Base-by-base conservation (phyloP, 1,140 invertebrate genomes). In the Drosophila azteca region DNA sequence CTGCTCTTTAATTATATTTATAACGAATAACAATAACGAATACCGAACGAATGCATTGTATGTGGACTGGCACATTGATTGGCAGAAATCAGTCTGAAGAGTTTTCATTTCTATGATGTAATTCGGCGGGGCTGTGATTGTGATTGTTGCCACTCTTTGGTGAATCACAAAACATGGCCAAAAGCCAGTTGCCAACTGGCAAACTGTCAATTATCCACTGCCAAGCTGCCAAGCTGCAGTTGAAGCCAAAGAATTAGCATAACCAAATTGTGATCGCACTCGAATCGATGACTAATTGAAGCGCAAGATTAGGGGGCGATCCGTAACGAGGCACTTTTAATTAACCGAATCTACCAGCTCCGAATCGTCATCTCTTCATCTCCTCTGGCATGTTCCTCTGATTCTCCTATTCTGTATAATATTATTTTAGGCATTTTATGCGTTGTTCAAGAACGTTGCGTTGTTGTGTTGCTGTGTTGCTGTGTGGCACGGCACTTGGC, bases 21-120 rank as follows among this genome's bases (percentile, higher is more conserved):
- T 66, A 59, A 46, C 9, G 31, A 35, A 35, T 9, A 11, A 1
- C 35, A 11, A 39, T 4, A 13, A 1, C 35, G 35, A 39, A 39
- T 39, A 39, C 35, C 35, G 35, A 39, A 15, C 22, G 54, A 64
- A 69, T 69, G 75, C 74, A 72, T 76, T 82, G 61, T 78, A 53
- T 39, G 68, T 41, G 51, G 29, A 46, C 62, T 57, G 49, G 55
- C 48, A 39, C 55, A 63, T 69, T 64, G 64, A 79, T 79, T 72
- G 76, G 54, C 54, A 55, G 44, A 74, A 66, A 74, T 51, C 59
- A 51, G 26, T 39, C 44, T 72, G 61, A 62, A 77, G 68, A 49
- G 44, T 60, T 62, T 53, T 17, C 31, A 45, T 46, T 78, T 49
- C 63, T 39, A 73, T 84, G 80, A 84, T 84, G 80, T 84, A 84